These are phyloP conservation scores for Rhyacichthys aspro DNA, from an alignment of 2,797 vertebrate species.

Conservation along the genomic window DNA sequence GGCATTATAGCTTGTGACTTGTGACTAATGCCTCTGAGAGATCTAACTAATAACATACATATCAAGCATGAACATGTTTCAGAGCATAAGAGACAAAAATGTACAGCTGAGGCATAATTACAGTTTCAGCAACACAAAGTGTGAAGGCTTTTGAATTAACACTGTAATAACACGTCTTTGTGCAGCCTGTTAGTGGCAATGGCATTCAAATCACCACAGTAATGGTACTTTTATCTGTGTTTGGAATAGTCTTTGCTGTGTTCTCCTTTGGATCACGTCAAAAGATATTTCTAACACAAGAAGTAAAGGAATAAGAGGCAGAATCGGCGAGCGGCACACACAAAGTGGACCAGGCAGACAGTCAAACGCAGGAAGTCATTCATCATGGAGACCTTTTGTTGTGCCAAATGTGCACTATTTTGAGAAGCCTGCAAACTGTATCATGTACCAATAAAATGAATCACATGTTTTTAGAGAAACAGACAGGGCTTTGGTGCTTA, in stretches of 20 bases:
- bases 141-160: conserved; percentile 32
- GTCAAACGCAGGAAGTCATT: neutral
- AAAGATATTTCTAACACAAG: too few species aligned
- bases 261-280: too few species aligned
- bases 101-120: conserved; percentile 16
- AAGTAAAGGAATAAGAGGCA: neutral
- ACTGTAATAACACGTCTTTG: conserved; percentile 32
- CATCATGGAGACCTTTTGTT: conserved; percentile 4
- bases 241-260: too few species aligned
- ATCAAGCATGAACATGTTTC: conserved; percentile 4
- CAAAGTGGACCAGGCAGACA: neutral
- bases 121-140: neutral
- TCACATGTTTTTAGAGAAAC: conserved; percentile 1
- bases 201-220: conserved; percentile 32
- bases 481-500: conserved; percentile 1
- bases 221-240: conserved; percentile 24
- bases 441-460: conserved; percentile 6
- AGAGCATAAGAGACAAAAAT: conserved; percentile 3
- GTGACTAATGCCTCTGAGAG: conserved; percentile 8
- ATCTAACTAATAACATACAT: conserved; percentile 3
- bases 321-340: neutral
- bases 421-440: neutral
- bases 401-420: conserved; percentile 5
- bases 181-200: conserved; percentile 18
- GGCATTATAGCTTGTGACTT: conserved; percentile 13